These are phyloP conservation scores for Gouania willdenowi DNA, from an alignment of 2,797 vertebrate species.

Conservation along the genomic window DNA sequence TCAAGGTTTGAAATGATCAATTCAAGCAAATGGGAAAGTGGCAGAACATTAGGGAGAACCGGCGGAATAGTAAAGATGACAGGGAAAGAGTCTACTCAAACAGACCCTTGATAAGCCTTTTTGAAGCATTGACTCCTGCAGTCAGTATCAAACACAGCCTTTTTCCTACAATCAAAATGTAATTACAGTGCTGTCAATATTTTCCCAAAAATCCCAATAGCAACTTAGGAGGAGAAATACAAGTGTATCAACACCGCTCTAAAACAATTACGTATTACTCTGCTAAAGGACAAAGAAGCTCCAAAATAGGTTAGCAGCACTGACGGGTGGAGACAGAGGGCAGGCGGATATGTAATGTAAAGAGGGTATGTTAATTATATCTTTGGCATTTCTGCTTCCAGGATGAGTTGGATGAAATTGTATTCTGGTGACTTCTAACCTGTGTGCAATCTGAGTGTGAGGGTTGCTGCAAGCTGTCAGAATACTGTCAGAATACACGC, in stretches of 20 bases:
- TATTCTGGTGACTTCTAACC: constrained; percentile 9
- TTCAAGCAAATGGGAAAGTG: not conserved
- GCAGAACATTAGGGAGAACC: not conserved
- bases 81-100: constrained; percentile 11
- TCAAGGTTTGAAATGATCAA: not conserved
- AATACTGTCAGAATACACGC: not conserved
- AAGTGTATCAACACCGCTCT: constrained; percentile 22
- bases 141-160: constrained; percentile 9
- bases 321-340: constrained; percentile 5
- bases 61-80: not conserved
- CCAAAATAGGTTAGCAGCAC: constrained; percentile 19
- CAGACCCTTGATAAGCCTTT: constrained; percentile 8
- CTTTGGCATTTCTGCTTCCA: not conserved
- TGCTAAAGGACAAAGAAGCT: constrained; percentile 10
- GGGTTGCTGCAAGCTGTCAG: too few relatives aligned
- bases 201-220: constrained; percentile 14
- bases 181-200: constrained; percentile 46
- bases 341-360: constrained; percentile 4
- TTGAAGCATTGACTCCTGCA: constrained; percentile 22
- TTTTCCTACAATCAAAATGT: constrained; percentile 39
- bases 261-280: constrained; percentile 18
- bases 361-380: constrained; percentile 16
- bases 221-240: constrained; percentile 15
- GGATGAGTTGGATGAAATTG: constrained; percentile 17
- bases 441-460: not conserved